Percentiles rank a stretch among this genome's conserved stretches.
These are phyloP conservation scores for Ovis aries DNA, from an alignment of 2,113 vertebrate species.

Conservation along the genomic window DNA sequence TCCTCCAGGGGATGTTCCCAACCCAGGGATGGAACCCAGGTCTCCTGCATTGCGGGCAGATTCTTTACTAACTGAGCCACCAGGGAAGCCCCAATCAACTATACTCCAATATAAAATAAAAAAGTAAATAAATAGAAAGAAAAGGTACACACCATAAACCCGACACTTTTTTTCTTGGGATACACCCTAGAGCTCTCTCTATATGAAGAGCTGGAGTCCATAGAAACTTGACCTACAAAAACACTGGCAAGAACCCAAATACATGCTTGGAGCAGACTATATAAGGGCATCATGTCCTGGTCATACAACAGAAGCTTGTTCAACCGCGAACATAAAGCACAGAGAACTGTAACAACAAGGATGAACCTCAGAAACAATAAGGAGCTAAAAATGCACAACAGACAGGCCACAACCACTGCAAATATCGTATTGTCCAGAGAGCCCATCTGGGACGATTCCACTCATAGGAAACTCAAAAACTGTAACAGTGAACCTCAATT, in stretches of 20 bases:
- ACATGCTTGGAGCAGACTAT: rapidly evolving
- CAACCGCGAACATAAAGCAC: not conserved
- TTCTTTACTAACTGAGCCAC: not conserved
- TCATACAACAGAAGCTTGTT: not conserved
- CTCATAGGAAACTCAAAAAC: not conserved
- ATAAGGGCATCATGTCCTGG: not conserved
- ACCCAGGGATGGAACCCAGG: not conserved
- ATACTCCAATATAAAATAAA: not conserved
- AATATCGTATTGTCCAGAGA: not conserved
- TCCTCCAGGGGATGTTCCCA: not conserved
- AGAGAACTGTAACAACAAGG: not conserved
- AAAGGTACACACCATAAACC: rapidly evolving
- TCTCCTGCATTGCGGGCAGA: not conserved
- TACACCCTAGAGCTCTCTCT: not conserved
- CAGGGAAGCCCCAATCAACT: not conserved
- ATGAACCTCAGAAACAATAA: not conserved
- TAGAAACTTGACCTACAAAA: not conserved
- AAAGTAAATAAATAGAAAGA: not conserved
- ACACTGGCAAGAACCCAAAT: not conserved
- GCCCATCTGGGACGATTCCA: rapidly evolving
- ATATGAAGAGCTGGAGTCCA: not conserved
- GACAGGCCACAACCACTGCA: not conserved
- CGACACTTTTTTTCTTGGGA: not conserved
- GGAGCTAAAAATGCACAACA: not conserved
- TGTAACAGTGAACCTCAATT: not conserved